phyloP scores from a whole-genome alignment of 2,113 vertebrate genomes.

The Microtus oregoni region DNA sequence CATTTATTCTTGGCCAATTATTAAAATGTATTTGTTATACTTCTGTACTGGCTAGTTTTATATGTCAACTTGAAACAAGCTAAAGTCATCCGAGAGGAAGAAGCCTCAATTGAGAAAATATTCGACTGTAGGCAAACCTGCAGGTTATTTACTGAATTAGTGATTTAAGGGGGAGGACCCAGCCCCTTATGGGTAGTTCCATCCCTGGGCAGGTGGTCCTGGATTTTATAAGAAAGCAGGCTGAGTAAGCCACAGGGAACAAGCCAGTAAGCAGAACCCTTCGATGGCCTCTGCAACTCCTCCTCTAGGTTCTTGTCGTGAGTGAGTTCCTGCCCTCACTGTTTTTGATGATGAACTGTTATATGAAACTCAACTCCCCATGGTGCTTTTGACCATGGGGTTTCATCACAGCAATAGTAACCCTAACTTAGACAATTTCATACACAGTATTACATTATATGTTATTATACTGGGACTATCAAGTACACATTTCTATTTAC shows the following conservation, averaged over 20 bases:
- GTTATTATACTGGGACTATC: background rate
- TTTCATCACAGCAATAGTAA: background rate
- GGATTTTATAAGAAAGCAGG: background rate
- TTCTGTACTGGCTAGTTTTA: background rate
- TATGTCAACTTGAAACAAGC: background rate
- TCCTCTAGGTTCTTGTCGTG: background rate
- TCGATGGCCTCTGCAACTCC: background rate
- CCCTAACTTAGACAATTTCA: background rate
- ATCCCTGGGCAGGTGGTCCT: background rate
- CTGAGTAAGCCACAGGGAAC: background rate
- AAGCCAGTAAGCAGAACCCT: background rate
- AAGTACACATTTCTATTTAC: background rate
- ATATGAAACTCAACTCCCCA: background rate
- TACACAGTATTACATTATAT: background rate
- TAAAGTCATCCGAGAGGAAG: background rate
- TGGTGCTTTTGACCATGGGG: background rate
- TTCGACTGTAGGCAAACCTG: background rate
- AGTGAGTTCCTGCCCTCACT: background rate
- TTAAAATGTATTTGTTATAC: slow-evolving; percentile 25
- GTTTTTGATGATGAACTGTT: background rate
- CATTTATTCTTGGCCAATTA: slow-evolving; percentile 46
- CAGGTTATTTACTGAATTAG: background rate
- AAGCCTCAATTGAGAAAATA: background rate
- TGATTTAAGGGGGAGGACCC: background rate
- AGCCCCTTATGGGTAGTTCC: too few species aligned